These are phyloP conservation scores for Caerostris darwini DNA, from an alignment of 1,140 invertebrate genomes.

Conservation along the genomic window DNA sequence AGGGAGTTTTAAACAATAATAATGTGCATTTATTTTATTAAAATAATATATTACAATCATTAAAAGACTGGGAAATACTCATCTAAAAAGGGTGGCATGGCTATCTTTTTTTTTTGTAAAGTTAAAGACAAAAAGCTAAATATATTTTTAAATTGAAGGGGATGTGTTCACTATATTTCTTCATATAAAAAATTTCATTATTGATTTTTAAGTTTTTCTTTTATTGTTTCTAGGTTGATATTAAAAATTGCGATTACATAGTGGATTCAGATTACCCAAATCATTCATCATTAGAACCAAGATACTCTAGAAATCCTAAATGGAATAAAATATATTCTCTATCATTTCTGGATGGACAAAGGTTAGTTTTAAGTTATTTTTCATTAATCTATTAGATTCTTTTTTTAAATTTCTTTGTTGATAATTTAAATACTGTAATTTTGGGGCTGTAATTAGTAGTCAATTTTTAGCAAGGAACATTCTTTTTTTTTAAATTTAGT, in stretches of 20 bases:
- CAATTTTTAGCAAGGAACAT: neutral
- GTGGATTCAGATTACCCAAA: conserved; percentile 91
- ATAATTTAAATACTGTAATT: neutral
- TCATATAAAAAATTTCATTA: too few species aligned
- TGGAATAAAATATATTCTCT: conserved; percentile 90
- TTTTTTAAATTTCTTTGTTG: neutral
- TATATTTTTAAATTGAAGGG: too few species aligned
- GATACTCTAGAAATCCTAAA: conserved; percentile 88
- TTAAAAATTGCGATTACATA: conserved; percentile 84
- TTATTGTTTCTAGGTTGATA: conserved; percentile 78
- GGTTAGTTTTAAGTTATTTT: conserved; percentile 81
- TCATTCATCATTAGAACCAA: conserved; percentile 88
- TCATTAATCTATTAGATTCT: neutral
- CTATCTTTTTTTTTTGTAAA: too few species aligned
- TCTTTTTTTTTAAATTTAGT: neutral
- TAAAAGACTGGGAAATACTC: too few species aligned
- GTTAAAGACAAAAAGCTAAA: too few species aligned
- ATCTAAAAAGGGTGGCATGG: too few species aligned
- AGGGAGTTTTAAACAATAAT: too few species aligned
- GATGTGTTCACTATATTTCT: too few species aligned
- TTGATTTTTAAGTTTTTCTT: neutral
- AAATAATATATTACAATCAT: too few species aligned
- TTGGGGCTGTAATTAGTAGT: neutral
- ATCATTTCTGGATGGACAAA: conserved; percentile 89
- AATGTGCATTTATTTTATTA: too few species aligned